Percentiles rank a stretch among this genome's conserved stretches.
Conservation (phyloP, 1,140 invertebrate species). For the Radopholus similis region DNA sequence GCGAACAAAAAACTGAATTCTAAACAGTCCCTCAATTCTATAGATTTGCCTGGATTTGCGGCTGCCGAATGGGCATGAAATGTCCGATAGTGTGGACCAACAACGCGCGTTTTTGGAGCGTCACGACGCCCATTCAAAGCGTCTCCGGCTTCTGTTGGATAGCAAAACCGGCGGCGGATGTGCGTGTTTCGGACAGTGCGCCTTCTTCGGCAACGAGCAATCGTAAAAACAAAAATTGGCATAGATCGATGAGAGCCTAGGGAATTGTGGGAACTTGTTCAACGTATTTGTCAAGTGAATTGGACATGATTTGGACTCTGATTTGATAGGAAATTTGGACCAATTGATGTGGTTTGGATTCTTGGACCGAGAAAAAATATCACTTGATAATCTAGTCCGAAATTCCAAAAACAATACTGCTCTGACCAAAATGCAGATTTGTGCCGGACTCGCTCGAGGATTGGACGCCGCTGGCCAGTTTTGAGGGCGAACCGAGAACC, state of each 20-base stretch:
- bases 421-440: too few species aligned
- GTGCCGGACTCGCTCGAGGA: background rate
- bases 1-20: background rate
- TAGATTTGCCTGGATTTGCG: background rate
- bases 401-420: too few species aligned
- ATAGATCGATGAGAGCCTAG: too few species aligned
- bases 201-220: background rate
- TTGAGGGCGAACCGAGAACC: background rate
- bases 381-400: too few species aligned
- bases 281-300: too few species aligned
- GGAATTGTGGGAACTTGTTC: too few species aligned
- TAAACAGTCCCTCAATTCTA: background rate
- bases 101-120: background rate
- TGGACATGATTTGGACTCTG: too few species aligned
- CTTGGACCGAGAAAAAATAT: too few species aligned
- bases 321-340: too few species aligned
- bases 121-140: constrained; percentile 1
- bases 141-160: background rate
- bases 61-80: background rate
- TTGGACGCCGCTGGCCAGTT: background rate
- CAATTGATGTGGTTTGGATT: too few species aligned
- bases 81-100: background rate
- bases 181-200: background rate
- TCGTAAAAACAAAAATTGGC: too few species aligned
- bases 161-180: background rate